Base-by-base conservation (phyloP, 2,113 vertebrate species). In the Antechinus stuartii region DNA sequence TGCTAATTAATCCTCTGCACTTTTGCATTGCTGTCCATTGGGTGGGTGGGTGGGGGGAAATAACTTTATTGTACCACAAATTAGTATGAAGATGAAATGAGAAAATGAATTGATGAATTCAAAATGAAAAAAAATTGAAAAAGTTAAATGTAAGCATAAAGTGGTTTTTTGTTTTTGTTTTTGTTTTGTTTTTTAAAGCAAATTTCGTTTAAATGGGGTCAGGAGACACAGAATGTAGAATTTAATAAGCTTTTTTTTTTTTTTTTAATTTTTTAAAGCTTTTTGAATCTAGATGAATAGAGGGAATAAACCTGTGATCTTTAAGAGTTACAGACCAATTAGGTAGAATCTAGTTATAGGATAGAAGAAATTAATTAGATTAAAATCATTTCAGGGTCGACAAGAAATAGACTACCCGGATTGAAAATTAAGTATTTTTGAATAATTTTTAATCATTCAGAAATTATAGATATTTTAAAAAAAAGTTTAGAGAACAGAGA, bases 231-330 rank as follows among this genome's bases (percentile, higher is more conserved):
- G 26, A 27, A 76, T 84, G 19, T 22, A 42, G n/a, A 42, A 11
- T 42, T 84, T n/a, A 84, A 23, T 84, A 42, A 84, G 1, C n/a
- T 84, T 23, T 68, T 52, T 52, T 0, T 52, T 52, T 52, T 52
- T 52, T 52, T 52, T 1, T 68, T 68, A n/a, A 30, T 90, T 89
- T 93, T 30, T 54, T 25, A 2, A 52, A 68, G 25, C 47, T 30
- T 94, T 93, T 93, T 90, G 91, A 24, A 25, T 93, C 25, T 22
- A 53, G 27, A 94, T 93, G 92, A 96, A 35, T 89, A 54, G 54
- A 14, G 11, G 19, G 54, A 92, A 27, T 92, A 91, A 27, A 92
- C 11, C 26, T 97, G 94, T 93, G 90, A 16, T 92, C 94, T 95
- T 91, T 90, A 93, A 25, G 61, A 89, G 7, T 96, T 91, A 23